Evolutionary conservation across 2,888 invertebrate species (phyloP), one percentile per base, ranked within the genome.

Genomic region (Nomada goodeniana): DNA sequence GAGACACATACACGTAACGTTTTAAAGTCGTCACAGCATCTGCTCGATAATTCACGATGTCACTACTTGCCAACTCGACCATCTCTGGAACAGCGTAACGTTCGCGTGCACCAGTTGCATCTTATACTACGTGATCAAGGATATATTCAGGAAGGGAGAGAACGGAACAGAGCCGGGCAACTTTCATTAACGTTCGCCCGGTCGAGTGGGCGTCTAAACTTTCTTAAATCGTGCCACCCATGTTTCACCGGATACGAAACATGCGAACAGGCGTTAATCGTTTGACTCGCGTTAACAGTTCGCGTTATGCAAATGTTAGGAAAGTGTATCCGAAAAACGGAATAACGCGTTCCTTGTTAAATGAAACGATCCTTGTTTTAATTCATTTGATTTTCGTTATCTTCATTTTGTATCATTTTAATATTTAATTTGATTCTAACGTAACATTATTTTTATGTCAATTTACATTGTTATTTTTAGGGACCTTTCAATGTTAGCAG

Each of bases 221-320:
- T 69, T 76, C 76, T 67, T 69, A 20, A 61, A 57, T 44, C 2
- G 2, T 5, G 26, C 20, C 15, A 36, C 20, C 55, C 42, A 23
- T 29, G 29, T 59, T 59, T 26, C 44, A 15, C 44, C 36, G n/a
- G 11, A 20, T 44, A 4, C 11, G 10, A n/a, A 29, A 26, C 10
- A 2, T 4, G 7, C 13, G 44, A 15, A 55, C 3, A 18, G 7
- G 20, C 29, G 15, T 15, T 55, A 26, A 73, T 29, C 13, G 1
- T 59, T 59, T 57, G 13, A 42, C n/a, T 55, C 59, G 26, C 44
- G n/a, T 23, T 36, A 36, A 36, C 7, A 5, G 36, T 50, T 61
- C 36, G 36, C 61, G 74, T 75, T 79, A 79, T 71, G 74, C 20
- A 72, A 86, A 85, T 80, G 10, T 47, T 55, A n/a, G 42, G 67